Conservation (phyloP, 1,140 invertebrate genomes). For the Trypoxylus dichotomus region DNA sequence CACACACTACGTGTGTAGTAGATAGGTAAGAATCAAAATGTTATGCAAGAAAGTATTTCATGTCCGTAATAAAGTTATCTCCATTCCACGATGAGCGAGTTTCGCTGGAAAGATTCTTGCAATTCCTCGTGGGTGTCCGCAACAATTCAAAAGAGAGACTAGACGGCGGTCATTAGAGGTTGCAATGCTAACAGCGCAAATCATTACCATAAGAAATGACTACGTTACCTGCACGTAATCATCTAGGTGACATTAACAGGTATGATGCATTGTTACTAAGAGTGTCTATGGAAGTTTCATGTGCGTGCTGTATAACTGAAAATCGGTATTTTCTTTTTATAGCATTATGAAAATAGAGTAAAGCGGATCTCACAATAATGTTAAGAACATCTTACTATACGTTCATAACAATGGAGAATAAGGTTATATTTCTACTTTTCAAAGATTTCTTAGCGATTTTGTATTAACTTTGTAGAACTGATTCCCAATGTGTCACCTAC, state of each 20-base stretch:
- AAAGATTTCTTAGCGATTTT: no score
- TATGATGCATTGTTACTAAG: no score
- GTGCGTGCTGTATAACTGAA: no score
- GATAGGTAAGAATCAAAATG: not conserved
- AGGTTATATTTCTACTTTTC: no score
- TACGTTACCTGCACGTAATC: not conserved
- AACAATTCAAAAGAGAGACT: conserved; percentile 20
- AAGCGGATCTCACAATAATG: no score
- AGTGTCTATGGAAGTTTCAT: no score
- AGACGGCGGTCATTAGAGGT: not conserved
- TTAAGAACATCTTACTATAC: no score
- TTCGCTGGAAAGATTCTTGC: not conserved
- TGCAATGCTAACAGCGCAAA: not conserved
- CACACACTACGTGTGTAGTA: not conserved
- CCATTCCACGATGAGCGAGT: not conserved
- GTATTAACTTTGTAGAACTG: no score
- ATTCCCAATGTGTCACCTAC: no score
- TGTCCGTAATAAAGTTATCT: conserved; percentile 20
- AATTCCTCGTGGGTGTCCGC: not conserved
- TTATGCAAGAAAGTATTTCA: not conserved
- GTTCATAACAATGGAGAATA: no score
- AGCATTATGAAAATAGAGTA: no score
- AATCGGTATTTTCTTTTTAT: no score
- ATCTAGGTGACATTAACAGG: not conserved
- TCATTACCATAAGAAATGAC: not conserved